Conservation (phyloP, 2,888 invertebrate genomes). For the Tetramorium bicarinatum region DNA sequence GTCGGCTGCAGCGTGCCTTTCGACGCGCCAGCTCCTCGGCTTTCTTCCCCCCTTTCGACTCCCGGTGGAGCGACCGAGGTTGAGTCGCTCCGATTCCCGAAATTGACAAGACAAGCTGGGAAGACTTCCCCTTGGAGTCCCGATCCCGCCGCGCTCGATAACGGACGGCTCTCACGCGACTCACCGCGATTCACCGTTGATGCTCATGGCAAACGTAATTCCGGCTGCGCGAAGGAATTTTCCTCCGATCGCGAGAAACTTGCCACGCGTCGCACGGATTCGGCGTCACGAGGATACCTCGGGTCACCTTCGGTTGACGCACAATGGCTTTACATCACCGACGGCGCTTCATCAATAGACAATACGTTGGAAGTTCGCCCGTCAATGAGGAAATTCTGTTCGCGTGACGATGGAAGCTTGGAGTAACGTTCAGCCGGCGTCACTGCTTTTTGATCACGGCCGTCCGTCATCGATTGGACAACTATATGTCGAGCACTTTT, state of each 20-base stretch:
- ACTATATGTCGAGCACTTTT: background rate
- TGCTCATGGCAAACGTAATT: background rate
- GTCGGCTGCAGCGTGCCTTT: too few species aligned
- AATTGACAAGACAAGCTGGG: too few species aligned
- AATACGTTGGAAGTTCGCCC: background rate
- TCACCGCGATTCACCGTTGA: background rate
- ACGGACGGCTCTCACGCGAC: background rate
- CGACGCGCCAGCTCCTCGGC: too few species aligned
- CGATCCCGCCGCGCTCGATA: constrained; percentile 16
- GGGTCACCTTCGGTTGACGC: background rate
- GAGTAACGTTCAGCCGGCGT: background rate
- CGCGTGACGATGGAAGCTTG: background rate
- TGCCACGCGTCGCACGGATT: background rate
- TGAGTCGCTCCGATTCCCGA: too few species aligned
- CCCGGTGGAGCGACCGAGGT: too few species aligned
- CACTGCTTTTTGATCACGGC: background rate
- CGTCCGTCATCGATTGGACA: constrained; percentile 5
- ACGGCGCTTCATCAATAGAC: background rate
- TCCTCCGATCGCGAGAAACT: background rate
- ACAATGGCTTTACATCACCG: background rate
- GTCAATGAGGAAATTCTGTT: background rate
- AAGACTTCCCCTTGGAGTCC: too few species aligned
- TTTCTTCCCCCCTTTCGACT: background rate
- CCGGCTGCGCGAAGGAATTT: background rate
- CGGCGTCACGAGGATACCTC: too few species aligned